Percentiles rank a stretch among this genome's conserved stretches.
These are phyloP conservation scores for Deilephila elpenor DNA, from an alignment of 2,888 invertebrate genomes.

Conservation along the genomic window DNA sequence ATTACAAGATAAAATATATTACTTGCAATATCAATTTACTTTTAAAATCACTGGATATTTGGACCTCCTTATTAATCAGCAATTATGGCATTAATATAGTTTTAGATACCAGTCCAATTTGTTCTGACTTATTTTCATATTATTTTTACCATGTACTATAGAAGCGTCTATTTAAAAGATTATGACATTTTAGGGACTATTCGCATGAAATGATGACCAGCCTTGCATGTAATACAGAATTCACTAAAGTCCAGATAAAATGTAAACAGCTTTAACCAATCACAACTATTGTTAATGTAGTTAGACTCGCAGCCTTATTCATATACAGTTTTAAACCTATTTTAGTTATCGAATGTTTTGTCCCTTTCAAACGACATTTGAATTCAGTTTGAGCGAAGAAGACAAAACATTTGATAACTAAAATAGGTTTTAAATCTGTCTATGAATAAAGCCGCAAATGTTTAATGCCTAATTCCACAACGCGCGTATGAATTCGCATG, in stretches of 20 bases:
- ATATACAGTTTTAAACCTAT: too few species aligned
- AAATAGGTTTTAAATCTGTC: too few species aligned
- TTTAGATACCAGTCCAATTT: background rate
- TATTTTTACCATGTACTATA: background rate
- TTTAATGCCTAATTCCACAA: too few species aligned
- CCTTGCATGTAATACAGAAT: background rate
- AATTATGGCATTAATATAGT: background rate
- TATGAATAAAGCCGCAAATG: too few species aligned
- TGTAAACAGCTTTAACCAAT: too few species aligned
- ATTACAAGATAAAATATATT: conserved; percentile 2
- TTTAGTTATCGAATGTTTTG: too few species aligned
- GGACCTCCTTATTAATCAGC: background rate
- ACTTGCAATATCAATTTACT: background rate
- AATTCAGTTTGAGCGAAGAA: too few species aligned
- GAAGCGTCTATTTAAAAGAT: background rate
- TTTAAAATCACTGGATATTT: background rate
- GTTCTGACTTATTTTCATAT: background rate
- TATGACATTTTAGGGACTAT: background rate
- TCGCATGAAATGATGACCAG: background rate
- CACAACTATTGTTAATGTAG: too few species aligned
- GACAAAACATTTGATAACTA: too few species aligned
- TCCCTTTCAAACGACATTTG: too few species aligned
- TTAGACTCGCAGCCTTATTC: too few species aligned
- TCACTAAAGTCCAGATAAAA: background rate
- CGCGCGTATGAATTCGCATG: too few species aligned